phyloP scores from a whole-genome alignment of 2,797 vertebrate species.

The Myripristis murdjan region DNA sequence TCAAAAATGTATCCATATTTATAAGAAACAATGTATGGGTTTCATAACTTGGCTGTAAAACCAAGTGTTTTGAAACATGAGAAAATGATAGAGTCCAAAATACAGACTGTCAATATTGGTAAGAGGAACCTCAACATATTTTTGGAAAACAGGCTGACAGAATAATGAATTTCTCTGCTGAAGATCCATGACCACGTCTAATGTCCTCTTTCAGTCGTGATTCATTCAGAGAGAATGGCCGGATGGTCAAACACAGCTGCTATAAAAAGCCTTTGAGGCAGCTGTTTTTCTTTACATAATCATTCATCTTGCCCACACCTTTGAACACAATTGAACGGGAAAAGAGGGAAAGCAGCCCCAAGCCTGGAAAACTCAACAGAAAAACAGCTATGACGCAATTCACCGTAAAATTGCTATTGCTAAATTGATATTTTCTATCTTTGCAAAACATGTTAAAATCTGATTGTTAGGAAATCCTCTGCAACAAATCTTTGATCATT shows the following conservation, averaged over 20 bases:
- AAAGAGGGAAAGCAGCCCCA: constrained; percentile 5
- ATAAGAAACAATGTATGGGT: constrained; percentile 4
- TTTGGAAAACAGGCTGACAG: too few species aligned
- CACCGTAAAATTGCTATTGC: too few species aligned
- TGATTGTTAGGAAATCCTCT: constrained; percentile 38
- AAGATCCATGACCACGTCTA: too few species aligned
- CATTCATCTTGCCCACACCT: constrained; percentile 56
- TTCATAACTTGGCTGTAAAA: not conserved
- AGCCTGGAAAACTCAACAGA: too few species aligned
- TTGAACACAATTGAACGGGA: constrained; percentile 34
- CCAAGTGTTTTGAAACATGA: not conserved
- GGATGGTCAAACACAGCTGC: too few species aligned
- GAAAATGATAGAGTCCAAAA: not conserved
- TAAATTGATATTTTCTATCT: too few species aligned
- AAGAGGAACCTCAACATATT: not conserved
- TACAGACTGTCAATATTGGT: not conserved
- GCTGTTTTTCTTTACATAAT: constrained; percentile 16
- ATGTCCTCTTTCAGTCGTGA: too few species aligned
- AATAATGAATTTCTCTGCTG: too few species aligned
- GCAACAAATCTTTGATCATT: constrained; percentile 47
- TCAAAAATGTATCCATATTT: not conserved
- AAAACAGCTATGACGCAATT: too few species aligned
- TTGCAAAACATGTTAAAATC: not conserved
- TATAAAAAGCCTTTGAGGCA: constrained; percentile 15
- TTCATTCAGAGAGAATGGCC: too few species aligned